These are phyloP conservation scores for Amaurobius ferox DNA, from an alignment of 2,888 invertebrate genomes.

Conservation along the genomic window DNA sequence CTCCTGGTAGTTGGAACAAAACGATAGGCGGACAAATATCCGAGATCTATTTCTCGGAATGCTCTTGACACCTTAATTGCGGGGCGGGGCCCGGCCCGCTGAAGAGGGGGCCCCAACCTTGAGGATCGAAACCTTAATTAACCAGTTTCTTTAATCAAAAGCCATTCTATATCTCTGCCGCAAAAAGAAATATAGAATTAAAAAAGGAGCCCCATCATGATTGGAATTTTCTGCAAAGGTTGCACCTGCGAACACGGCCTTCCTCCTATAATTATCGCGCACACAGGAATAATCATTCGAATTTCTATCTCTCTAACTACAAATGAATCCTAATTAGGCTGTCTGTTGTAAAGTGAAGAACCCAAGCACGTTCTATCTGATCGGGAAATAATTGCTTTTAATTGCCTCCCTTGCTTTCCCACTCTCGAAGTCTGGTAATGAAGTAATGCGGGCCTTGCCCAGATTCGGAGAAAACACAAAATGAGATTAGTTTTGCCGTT, in stretches of 20 bases:
- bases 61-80: conserved; percentile 66
- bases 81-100: conserved; percentile 42
- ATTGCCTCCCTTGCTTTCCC: conserved; percentile 57
- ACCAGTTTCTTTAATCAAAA: conserved; percentile 65
- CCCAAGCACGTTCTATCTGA: conserved; percentile 41
- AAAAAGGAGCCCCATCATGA: conserved; percentile 44
- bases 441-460: conserved; percentile 20
- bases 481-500: background rate
- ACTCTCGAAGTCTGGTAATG: conserved; percentile 41
- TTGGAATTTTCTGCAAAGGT: conserved; percentile 60
- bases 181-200: conserved; percentile 22
- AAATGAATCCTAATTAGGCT: conserved; percentile 64
- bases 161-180: conserved; percentile 42
- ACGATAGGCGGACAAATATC: conserved; percentile 24
- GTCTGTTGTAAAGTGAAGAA: conserved; percentile 38
- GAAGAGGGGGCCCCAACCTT: conserved; percentile 55
- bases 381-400: conserved; percentile 69
- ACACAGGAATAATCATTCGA: conserved; percentile 53
- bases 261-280: conserved; percentile 66
- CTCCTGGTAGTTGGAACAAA: conserved; percentile 5
- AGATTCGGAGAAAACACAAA: too few species aligned
- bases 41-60: conserved; percentile 46
- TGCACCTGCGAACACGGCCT: conserved; percentile 63
- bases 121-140: conserved; percentile 65
- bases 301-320: conserved; percentile 41